Evolutionary conservation across 2,888 invertebrate species (phyloP).

Genomic region (Sepiola atlantica): DNA sequence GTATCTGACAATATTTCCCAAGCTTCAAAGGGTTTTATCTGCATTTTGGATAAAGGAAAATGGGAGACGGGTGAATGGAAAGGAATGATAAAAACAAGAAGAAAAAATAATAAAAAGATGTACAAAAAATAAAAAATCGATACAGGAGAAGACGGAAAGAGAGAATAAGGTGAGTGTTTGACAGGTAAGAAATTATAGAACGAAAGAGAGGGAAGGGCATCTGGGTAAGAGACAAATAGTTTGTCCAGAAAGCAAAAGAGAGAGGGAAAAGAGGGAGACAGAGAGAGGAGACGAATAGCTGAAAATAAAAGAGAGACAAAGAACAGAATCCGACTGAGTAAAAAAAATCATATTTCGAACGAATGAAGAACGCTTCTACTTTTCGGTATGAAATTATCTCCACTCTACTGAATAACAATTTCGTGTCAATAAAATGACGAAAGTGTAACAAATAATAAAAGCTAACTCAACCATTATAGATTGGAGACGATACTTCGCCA

Average conservation of each 20-base stretch:
- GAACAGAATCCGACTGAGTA: not conserved
- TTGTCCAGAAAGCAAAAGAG: not conserved
- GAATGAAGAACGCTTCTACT: too few species aligned
- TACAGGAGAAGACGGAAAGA: not conserved
- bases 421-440: too few species aligned
- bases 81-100: not conserved
- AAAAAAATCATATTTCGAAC: not conserved
- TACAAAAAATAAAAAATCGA: not conserved
- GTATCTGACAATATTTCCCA: not conserved
- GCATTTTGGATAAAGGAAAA: not conserved
- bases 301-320: not conserved
- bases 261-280: not conserved
- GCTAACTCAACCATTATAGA: too few species aligned
- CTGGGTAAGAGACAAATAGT: not conserved
- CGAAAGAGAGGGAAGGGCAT: not conserved
- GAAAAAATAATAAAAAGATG: not conserved
- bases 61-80: not conserved
- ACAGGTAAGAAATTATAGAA: not conserved
- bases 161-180: not conserved
- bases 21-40: not conserved
- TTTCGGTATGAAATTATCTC: too few species aligned
- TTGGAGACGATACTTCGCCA: too few species aligned
- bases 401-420: too few species aligned
- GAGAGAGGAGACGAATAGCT: not conserved
- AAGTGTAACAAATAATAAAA: too few species aligned